phyloP scores from a whole-genome alignment of 2,113 vertebrate species.

The Xiphophorus couchianus region DNA sequence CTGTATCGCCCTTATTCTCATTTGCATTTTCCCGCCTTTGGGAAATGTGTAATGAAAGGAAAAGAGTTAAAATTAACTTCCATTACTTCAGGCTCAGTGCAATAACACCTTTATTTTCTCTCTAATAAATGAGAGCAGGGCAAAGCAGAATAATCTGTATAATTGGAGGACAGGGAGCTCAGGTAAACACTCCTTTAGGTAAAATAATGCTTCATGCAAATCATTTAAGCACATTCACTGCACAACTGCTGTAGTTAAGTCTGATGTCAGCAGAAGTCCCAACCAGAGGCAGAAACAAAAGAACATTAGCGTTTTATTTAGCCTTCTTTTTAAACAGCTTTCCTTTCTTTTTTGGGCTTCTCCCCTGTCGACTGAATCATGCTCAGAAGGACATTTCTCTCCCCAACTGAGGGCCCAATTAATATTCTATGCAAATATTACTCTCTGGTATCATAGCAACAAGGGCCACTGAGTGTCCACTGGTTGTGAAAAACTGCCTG shows the following conservation, averaged over 20 bases:
- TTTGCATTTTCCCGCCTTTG: neutral
- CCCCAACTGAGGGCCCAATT: slow-evolving; percentile 62
- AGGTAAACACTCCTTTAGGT: slow-evolving; percentile 41
- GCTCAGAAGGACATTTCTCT: slow-evolving; percentile 52
- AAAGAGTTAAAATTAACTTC: slow-evolving; percentile 1
- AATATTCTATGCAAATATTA: slow-evolving; percentile 77
- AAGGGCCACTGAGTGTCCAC: slow-evolving; percentile 41
- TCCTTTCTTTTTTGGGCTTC: slow-evolving; percentile 13
- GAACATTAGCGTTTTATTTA: neutral
- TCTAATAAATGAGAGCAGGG: slow-evolving; percentile 5
- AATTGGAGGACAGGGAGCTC: slow-evolving; percentile 31
- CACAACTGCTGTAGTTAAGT: neutral
- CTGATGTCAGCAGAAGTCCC: neutral
- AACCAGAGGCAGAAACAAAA: slow-evolving; percentile 6
- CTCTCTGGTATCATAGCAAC: slow-evolving; percentile 79
- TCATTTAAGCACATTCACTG: slow-evolving; percentile 11
- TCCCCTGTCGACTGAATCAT: slow-evolving; percentile 46
- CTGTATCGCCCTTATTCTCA: neutral
- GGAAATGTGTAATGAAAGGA: slow-evolving; percentile 5
- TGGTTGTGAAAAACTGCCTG: slow-evolving; percentile 41
- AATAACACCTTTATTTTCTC: slow-evolving; percentile 16
- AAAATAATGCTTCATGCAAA: slow-evolving; percentile 37
- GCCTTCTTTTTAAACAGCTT: slow-evolving; percentile 1
- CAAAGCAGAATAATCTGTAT: slow-evolving; percentile 8
- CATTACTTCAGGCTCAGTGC: slow-evolving; percentile 5